Conservation (phyloP, 1,140 invertebrate genomes). For the Drosophila punjabiensis region DNA sequence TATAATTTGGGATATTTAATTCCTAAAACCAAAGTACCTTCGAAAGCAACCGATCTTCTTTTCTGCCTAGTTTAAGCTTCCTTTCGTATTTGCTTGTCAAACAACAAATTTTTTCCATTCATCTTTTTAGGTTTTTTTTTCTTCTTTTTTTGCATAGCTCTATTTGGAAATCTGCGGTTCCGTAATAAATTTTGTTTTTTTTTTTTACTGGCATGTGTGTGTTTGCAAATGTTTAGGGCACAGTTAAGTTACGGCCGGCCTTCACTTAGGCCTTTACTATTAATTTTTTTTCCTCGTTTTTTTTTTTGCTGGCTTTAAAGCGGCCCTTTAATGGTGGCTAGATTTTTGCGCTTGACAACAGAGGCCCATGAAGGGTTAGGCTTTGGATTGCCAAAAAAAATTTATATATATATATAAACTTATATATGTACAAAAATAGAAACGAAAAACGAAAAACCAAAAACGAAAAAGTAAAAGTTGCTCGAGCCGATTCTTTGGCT, state of each 20-base stretch:
- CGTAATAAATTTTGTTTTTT: constrained; percentile 45
- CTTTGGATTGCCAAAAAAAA: constrained; percentile 23
- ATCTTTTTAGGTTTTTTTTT: constrained; percentile 8
- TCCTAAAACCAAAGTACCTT: not conserved
- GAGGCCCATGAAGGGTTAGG: constrained; percentile 30
- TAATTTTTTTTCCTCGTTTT: constrained; percentile 38
- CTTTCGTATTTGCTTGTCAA: constrained; percentile 49
- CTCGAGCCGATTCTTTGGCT: constrained; percentile 59
- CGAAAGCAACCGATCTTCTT: constrained; percentile 10
- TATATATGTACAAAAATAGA: constrained; percentile 11
- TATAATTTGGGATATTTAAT: not conserved
- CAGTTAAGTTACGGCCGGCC: constrained; percentile 32
- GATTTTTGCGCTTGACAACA: constrained; percentile 53
- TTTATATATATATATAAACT: not conserved
- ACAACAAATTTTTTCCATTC: constrained; percentile 37
- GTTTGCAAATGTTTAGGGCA: constrained; percentile 43
- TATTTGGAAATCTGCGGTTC: constrained; percentile 52
- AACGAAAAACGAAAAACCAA: constrained; percentile 16
- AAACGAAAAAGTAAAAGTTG: constrained; percentile 74
- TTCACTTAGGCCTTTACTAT: constrained; percentile 52
- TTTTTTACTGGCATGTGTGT: constrained; percentile 4
- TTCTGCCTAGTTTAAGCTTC: not conserved
- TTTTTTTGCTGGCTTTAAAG: constrained; percentile 25
- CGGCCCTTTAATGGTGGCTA: constrained; percentile 46
- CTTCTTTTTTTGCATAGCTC: constrained; percentile 3